Evolutionary conservation across 2,888 invertebrate genomes (phyloP).

Genomic region (Meiosimyza platycephala): DNA sequence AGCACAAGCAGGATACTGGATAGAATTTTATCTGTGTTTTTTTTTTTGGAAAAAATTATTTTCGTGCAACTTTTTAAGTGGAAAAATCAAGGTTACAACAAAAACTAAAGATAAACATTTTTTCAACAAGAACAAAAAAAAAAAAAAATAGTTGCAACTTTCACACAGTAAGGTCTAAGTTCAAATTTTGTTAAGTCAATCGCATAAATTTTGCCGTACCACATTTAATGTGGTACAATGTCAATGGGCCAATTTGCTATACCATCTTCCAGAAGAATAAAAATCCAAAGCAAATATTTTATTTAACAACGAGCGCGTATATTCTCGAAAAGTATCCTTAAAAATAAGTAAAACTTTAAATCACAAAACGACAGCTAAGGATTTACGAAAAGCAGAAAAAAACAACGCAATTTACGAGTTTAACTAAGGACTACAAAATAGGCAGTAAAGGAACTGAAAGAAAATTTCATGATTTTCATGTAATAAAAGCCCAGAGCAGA

Average conservation of each 20-base stretch:
- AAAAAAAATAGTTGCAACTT: background rate
- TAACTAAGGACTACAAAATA: conserved; percentile 53
- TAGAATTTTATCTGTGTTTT: background rate
- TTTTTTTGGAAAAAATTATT: background rate
- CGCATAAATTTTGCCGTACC: conserved; percentile 23
- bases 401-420: conserved; percentile 54
- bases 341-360: conserved; percentile 52
- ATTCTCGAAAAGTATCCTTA: conserved; percentile 18
- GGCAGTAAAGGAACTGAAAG: conserved; percentile 8
- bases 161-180: background rate
- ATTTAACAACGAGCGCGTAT: background rate
- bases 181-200: background rate
- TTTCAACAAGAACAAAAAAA: background rate
- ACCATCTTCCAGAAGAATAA: too few species aligned
- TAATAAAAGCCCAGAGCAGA: background rate
- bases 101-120: background rate
- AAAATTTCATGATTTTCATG: conserved; percentile 46
- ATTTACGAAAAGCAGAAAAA: conserved; percentile 50
- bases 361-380: conserved; percentile 64
- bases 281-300: background rate
- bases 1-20: background rate
- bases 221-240: conserved; percentile 27
- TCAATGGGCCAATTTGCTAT: background rate
- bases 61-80: background rate
- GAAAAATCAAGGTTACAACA: conserved; percentile 16